Evolutionary conservation across 23 tunicate species (phyloP), one percentile per base, ranked within the genome.

Genomic region (Phallusia fumigata): DNA sequence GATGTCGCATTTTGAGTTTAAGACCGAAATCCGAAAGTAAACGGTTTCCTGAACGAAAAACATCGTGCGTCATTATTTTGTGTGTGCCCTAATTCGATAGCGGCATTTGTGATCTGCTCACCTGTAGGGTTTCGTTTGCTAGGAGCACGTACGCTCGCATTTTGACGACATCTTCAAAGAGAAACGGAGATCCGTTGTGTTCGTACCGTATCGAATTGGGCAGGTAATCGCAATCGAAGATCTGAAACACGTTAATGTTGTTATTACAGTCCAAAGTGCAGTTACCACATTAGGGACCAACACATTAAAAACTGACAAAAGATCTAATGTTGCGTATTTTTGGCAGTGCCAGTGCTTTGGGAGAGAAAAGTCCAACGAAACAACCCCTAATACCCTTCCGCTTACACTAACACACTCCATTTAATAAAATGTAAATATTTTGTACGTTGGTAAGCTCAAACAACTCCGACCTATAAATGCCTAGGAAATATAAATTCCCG

Each of bases 171-270:
- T 94, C 98, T 49, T 89, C 83, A 30, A 35, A 24, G 32, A 94
- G 79, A 74, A 94, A 77, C 2, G 98, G 98, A 26, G 98, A 94
- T 10, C 98, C 98, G 78, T 89, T 88, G 88, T 94, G 98, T 69
- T 86, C 83, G 69, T 94, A 94, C 36, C 82, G 53, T 45, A 94
- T 76, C 15, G 90, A 83, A 28, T 86, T 82, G n/a, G 80, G 82
- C 26, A 83, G 79, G 76, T 85, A 94, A 65, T 89, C 88, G 53
- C 98, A 94, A 65, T 94, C 98, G 77, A 94, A 94, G 31, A 85
- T 77, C 47, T 40, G 10, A 40, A 40, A 40, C 47, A 40, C 47
- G 10, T 10, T 40, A 40, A 5, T 40, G 47, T 40, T 40, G 47
- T 40, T 40, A 40, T 40, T 40, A 40, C 10, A 40, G 47, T 40